These are phyloP conservation scores for Datnioides undecimradiatus DNA, from an alignment of 2,113 vertebrate species.

Conservation along the genomic window DNA sequence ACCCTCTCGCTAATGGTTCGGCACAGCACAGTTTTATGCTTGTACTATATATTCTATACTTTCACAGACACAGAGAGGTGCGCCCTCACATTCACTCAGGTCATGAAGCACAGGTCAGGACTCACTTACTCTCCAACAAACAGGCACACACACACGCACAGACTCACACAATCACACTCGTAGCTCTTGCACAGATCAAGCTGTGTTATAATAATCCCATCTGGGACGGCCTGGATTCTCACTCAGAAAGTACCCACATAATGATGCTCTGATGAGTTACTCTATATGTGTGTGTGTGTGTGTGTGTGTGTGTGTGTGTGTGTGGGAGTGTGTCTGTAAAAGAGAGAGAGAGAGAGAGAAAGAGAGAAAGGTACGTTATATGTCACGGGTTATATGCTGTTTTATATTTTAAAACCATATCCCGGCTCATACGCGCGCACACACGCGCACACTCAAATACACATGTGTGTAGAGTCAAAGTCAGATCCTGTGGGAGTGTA, in stretches of 20 bases:
- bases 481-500: constrained; percentile 69
- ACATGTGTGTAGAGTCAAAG: constrained; percentile 55
- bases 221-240: constrained; percentile 64
- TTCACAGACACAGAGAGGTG: constrained; percentile 39
- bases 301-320: constrained; percentile 19
- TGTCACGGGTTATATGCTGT: constrained; percentile 60
- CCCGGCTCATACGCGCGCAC: constrained; percentile 40
- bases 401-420: constrained; percentile 61
- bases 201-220: constrained; percentile 74
- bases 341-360: not conserved
- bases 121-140: constrained; percentile 35
- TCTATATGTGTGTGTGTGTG: constrained; percentile 48
- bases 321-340: not conserved
- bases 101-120: constrained; percentile 50
- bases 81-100: constrained; percentile 46
- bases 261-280: constrained; percentile 70
- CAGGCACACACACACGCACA: constrained; percentile 29
- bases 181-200: constrained; percentile 63
- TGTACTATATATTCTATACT: constrained; percentile 33
- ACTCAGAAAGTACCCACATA: constrained; percentile 64
- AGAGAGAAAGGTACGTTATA: constrained; percentile 41
- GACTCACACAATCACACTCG: constrained; percentile 29
- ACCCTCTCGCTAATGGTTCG: constrained; percentile 16
- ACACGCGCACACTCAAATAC: constrained; percentile 29
- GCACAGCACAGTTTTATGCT: constrained; percentile 21